Percentiles rank a stretch among this genome's conserved stretches.
phyloP scores from a whole-genome alignment of 2,113 vertebrate genomes.

The Ondatra zibethicus region DNA sequence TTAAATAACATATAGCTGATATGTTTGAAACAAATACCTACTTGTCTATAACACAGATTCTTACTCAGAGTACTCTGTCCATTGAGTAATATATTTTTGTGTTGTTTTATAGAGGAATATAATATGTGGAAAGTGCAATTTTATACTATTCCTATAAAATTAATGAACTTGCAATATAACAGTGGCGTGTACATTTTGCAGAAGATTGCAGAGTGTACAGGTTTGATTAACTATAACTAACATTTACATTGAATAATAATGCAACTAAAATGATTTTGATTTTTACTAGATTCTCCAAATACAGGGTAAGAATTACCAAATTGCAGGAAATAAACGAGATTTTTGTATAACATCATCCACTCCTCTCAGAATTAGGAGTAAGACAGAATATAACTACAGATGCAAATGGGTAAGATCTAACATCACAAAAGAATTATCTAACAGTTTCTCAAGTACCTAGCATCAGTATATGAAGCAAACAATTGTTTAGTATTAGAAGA shows the following conservation, averaged over 20 bases:
- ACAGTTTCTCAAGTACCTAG: neutral
- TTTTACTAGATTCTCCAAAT: constrained; percentile 72
- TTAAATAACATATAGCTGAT: neutral
- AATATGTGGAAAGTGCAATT: neutral
- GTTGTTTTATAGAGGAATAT: neutral
- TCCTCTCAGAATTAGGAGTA: neutral
- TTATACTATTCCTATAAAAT: neutral
- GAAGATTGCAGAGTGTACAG: constrained; percentile 59
- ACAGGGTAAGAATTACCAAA: constrained; percentile 58
- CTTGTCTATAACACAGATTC: neutral
- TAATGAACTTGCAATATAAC: constrained; percentile 62
- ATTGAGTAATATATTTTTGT: neutral
- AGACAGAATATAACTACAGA: neutral
- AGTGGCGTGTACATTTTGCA: constrained; percentile 48
- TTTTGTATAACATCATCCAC: neutral
- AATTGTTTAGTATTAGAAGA: neutral
- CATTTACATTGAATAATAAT: constrained; percentile 78
- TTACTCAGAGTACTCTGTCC: neutral
- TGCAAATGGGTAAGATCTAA: neutral
- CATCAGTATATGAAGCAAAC: neutral
- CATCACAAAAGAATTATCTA: neutral
- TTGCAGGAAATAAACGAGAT: neutral
- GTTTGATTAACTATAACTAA: constrained; percentile 74
- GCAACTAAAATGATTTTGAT: constrained; percentile 77
- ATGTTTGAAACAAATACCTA: neutral